Evolutionary conservation across 2,113 vertebrate species (phyloP), one percentile per base, ranked within the genome.

Genomic region (Percina caprodes): DNA sequence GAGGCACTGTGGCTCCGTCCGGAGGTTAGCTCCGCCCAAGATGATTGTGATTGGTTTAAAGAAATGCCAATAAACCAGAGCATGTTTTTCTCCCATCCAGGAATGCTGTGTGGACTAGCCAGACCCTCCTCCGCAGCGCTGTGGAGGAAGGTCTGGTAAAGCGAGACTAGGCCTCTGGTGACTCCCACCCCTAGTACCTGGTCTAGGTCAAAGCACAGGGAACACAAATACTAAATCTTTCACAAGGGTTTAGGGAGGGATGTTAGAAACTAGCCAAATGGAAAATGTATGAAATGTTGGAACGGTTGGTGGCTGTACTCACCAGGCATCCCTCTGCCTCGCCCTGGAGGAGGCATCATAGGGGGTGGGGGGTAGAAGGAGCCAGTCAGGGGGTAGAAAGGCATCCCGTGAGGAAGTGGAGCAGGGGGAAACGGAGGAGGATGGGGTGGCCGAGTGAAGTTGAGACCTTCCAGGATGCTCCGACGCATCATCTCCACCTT

Each of bases 401-500:
- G 96, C 97, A 98, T 97, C 89, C 95, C 87, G 48, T 97, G 96
- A 83, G 73, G 80, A 52, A 96, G 97, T 2, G 96, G 92, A 42
- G 39, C 14, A 96, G 96, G 1, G 96, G 96, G 90, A 97, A 42
- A 98, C 45, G 95, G 95, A 61, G 96, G 93, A 35, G 95, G 96
- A 89, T 97, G 96, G 87, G 95, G 97, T 68, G 96, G 97, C 89
- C 97, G 95, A 84, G 96, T 93, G 92, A 98, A 96, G 95, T 94
- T 97, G 90, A 99, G 95, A 82, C 97, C 97, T 95, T 99, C 98
- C 88, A 98, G 94, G 90, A 99, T 97, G 88, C 97, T 98, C 90
- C 98, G 97, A 68, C 97, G 96, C 97, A 99, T 99, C 93, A 97
- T 98, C 92, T 99, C 97, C 89, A 98, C 97, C 93, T 97, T 97